These are phyloP conservation scores for Puntigrus tetrazona DNA, from an alignment of 2,113 vertebrate genomes.

Conservation along the genomic window DNA sequence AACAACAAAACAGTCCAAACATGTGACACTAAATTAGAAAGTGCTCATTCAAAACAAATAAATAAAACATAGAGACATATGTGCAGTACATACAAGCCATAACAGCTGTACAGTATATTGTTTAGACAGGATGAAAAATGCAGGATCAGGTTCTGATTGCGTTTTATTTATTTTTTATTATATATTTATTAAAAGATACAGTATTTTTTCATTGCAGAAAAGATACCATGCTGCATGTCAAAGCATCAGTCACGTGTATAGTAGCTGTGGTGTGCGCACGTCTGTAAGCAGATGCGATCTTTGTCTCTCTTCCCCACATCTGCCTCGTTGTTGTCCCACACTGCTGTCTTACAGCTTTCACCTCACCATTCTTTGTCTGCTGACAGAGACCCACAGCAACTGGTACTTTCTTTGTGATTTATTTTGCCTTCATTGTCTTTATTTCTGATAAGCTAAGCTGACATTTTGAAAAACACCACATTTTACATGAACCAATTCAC, in stretches of 20 bases:
- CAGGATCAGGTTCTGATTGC: no score
- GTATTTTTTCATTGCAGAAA: neutral
- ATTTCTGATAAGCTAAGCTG: neutral
- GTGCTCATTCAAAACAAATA: no score
- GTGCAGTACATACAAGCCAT: no score
- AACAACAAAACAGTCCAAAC: no score
- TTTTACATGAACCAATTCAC: neutral
- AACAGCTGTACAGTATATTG: no score
- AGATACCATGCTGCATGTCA: neutral
- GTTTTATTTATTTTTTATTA: no score
- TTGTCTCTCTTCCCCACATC: neutral
- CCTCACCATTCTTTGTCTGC: neutral
- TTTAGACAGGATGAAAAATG: no score
- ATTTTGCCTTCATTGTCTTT: neutral
- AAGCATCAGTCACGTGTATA: neutral
- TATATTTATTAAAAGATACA: neutral
- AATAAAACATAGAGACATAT: no score
- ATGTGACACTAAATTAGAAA: no score
- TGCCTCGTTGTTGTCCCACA: neutral
- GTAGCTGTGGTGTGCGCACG: neutral
- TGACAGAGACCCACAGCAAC: neutral
- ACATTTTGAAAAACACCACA: neutral
- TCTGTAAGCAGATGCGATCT: slow-evolving; percentile 19
- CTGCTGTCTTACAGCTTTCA: slow-evolving; percentile 20
- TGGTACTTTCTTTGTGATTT: neutral